Conservation (phyloP, 2,888 invertebrate species). For the Idaea dimidiata region DNA sequence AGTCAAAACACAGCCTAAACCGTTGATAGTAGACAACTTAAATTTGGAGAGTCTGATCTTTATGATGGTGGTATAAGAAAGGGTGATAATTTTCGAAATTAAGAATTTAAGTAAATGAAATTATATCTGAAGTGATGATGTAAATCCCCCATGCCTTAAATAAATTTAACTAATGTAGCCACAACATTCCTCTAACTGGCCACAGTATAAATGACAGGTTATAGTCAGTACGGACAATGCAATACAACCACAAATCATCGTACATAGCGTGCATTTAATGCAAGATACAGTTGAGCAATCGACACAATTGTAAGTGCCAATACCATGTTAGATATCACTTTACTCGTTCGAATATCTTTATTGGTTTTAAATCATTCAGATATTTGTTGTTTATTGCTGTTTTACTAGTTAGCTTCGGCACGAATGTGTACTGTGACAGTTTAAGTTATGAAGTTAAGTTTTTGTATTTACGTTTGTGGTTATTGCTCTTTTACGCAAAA, state of each 20-base stretch:
- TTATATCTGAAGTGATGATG: too few species aligned
- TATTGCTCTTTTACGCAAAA: too few species aligned
- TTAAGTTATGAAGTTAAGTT: background rate
- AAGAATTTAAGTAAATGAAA: too few species aligned
- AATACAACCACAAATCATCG: conserved; percentile 27
- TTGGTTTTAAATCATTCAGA: conserved; percentile 26
- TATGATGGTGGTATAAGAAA: too few species aligned
- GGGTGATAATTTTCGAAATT: too few species aligned
- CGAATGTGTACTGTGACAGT: background rate
- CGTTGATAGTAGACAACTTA: too few species aligned
- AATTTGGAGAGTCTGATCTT: too few species aligned
- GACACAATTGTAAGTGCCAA: conserved; percentile 41
- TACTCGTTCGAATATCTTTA: conserved; percentile 29
- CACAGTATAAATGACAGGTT: background rate
- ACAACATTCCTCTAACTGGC: too few species aligned
- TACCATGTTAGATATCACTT: conserved; percentile 40
- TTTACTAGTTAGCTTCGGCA: background rate
- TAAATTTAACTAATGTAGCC: too few species aligned
- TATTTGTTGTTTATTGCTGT: conserved; percentile 13
- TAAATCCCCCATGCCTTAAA: too few species aligned
- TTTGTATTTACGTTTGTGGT: too few species aligned
- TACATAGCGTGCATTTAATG: conserved; percentile 50
- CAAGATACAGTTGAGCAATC: conserved; percentile 42
- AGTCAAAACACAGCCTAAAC: too few species aligned
- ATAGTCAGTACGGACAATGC: background rate